These are phyloP conservation scores for Bos javanicus DNA, from an alignment of 2,113 vertebrate genomes.

Conservation along the genomic window DNA sequence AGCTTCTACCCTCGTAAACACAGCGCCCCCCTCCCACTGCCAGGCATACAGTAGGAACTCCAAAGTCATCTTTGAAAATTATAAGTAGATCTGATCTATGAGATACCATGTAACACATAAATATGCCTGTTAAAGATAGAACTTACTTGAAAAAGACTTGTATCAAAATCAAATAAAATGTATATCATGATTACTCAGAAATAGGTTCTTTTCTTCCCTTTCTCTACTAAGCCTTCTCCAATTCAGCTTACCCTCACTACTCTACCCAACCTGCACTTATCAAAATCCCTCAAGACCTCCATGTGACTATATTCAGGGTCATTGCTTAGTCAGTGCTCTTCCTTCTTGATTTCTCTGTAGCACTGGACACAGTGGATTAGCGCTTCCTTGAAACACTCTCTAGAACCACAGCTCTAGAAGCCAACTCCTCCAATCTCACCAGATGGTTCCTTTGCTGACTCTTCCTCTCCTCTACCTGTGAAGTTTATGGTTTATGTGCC, in stretches of 20 bases:
- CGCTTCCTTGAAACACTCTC: not conserved
- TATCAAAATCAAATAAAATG: not conserved
- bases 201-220: not conserved
- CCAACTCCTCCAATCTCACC: not conserved
- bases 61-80: not conserved
- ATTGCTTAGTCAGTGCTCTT: not conserved
- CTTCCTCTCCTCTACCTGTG: not conserved
- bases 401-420: not conserved
- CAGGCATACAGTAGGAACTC: not conserved
- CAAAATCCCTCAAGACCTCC: not conserved
- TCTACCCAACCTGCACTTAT: not conserved
- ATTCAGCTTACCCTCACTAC: not conserved
- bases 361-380: not conserved
- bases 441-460: not conserved
- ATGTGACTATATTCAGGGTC: no score
- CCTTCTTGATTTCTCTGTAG: not conserved
- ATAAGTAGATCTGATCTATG: not conserved
- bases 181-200: not conserved
- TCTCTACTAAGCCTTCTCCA: not conserved
- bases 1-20: not conserved
- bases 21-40: not conserved
- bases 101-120: not conserved
- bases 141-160: not conserved
- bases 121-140: not conserved
- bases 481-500: not conserved